A percentile compares a stretch with the other conserved stretches of the same genome.
These are phyloP conservation scores for Micronycteris hirsuta DNA, from an alignment of 2,113 vertebrate genomes.

Conservation along the genomic window DNA sequence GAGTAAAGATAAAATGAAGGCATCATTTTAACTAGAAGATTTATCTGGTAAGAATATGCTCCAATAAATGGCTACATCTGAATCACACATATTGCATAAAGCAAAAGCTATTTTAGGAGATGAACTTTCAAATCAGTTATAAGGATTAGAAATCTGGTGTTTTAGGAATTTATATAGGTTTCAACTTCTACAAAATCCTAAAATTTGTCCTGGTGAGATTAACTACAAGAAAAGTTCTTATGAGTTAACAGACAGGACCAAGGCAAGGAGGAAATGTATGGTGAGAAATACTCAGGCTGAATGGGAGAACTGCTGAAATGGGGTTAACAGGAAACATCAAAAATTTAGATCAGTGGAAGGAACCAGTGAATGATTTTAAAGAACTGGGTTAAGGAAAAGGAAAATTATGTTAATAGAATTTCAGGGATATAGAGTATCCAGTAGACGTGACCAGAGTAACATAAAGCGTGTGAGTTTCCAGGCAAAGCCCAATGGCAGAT, in stretches of 20 bases:
- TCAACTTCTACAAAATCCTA: background rate
- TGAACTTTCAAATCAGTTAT: slow-evolving; percentile 55
- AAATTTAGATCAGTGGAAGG: background rate
- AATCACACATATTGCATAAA: slow-evolving; percentile 41
- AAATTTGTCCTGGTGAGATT: background rate
- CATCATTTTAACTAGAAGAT: background rate
- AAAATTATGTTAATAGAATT: background rate
- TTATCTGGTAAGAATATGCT: slow-evolving; percentile 4
- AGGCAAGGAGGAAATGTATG: background rate
- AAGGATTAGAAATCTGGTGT: slow-evolving; percentile 2
- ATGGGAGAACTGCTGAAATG: background rate
- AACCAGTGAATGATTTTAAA: background rate
- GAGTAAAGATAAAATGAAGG: background rate
- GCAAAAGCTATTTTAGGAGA: slow-evolving; percentile 58
- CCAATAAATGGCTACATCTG: slow-evolving; percentile 28
- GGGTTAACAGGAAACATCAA: background rate
- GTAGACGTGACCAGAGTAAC: background rate
- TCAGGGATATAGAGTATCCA: background rate
- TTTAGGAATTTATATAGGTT: background rate
- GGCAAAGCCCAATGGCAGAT: background rate
- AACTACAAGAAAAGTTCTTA: background rate
- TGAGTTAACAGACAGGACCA: background rate
- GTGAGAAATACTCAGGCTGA: background rate
- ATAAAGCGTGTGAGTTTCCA: background rate
- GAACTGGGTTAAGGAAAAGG: background rate